Conservation (phyloP, 92 coral and sea anemone genomes). For the Desmophyllum pertusum region DNA sequence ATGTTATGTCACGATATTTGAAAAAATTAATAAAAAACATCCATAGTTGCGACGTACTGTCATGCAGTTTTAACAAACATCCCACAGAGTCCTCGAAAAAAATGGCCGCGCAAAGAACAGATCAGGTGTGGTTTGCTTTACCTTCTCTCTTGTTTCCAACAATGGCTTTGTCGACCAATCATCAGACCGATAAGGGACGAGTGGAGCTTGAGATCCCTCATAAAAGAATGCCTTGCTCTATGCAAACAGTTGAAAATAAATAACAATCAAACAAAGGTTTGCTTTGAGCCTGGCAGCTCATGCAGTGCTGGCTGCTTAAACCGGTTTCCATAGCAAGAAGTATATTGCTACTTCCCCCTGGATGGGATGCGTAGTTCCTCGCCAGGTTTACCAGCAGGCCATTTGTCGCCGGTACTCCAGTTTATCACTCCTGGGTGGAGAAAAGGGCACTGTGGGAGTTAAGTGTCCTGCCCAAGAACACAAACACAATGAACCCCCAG, state of each 20-base stretch:
- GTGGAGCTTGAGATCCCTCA: slow-evolving; percentile 82
- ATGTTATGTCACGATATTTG: too few relatives aligned
- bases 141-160: slow-evolving; percentile 82
- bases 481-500: too few relatives aligned
- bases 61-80: too few relatives aligned
- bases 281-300: not conserved
- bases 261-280: not conserved
- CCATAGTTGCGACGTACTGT: too few relatives aligned
- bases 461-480: not conserved
- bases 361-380: not conserved
- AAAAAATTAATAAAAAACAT: too few relatives aligned
- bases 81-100: too few relatives aligned
- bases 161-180: slow-evolving; percentile 70
- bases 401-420: too few relatives aligned
- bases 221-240: slow-evolving; percentile 87
- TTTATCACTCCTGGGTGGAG: not conserved
- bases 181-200: slow-evolving; percentile 61
- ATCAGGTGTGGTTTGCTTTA: too few relatives aligned
- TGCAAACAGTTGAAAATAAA: not conserved
- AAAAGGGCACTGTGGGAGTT: not conserved
- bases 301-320: not conserved
- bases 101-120: too few relatives aligned
- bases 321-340: not conserved
- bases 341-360: not conserved
- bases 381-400: too few relatives aligned